Conservation (phyloP, 2,888 invertebrate species). For the Theretra japonica region DNA sequence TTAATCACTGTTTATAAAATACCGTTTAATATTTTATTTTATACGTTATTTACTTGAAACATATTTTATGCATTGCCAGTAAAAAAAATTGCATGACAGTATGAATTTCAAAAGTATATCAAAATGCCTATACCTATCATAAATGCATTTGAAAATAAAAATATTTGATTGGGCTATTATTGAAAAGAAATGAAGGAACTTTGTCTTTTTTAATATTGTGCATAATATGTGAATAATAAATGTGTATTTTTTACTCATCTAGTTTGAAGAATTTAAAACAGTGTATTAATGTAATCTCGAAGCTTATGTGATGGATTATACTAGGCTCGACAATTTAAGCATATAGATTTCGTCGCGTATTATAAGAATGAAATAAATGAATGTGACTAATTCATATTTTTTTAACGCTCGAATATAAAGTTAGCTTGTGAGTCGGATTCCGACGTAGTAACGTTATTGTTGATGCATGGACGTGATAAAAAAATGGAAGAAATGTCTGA, state of each 20-base stretch:
- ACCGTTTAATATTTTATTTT: neutral
- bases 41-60: neutral
- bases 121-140: no score
- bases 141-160: no score
- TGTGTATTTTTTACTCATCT: neutral
- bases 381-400: constrained; percentile 51
- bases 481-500: neutral
- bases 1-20: neutral
- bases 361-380: constrained; percentile 41
- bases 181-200: no score
- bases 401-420: constrained; percentile 54
- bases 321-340: constrained; percentile 4
- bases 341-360: constrained; percentile 23
- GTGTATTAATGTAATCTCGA: neutral
- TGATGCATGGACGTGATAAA: neutral
- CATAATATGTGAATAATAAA: no score
- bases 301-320: neutral
- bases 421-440: constrained; percentile 5
- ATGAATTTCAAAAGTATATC: no score
- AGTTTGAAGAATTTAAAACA: neutral
- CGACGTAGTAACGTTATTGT: neutral
- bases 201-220: no score
- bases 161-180: no score
- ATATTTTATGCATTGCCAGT: no score
- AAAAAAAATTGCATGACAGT: no score